Evolutionary conservation across 2,797 vertebrate species (phyloP).

Genomic region (Philypnodon macrostomus): DNA sequence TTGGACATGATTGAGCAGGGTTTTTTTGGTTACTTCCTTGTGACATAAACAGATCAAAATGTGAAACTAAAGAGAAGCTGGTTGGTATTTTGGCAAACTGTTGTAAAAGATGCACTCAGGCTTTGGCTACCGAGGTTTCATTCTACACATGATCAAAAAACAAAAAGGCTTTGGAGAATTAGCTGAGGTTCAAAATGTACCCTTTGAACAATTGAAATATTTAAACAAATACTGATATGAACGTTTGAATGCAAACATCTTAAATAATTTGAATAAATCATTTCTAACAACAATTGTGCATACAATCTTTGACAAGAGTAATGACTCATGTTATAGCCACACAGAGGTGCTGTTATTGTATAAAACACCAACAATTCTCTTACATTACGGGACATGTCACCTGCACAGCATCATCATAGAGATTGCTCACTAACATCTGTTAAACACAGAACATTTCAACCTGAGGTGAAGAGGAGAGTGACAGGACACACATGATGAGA

Average conservation of each 20-base stretch:
- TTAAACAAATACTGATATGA: constrained; percentile 72
- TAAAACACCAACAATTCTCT: constrained; percentile 49
- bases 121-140: constrained; percentile 33
- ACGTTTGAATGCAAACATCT: constrained; percentile 66
- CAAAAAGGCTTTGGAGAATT: constrained; percentile 74
- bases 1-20: constrained; percentile 1
- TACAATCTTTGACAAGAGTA: constrained; percentile 69
- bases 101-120: constrained; percentile 26
- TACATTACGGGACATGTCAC: constrained; percentile 50
- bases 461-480: constrained; percentile 64
- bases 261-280: constrained; percentile 84
- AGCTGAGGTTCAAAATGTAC: constrained; percentile 72
- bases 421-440: constrained; percentile 53
- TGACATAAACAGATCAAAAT: not conserved
- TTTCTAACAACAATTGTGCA: constrained; percentile 69
- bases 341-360: constrained; percentile 50
- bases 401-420: constrained; percentile 63
- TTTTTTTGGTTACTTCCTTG: constrained; percentile 1
- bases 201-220: constrained; percentile 47
- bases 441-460: constrained; percentile 62
- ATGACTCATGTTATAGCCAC: constrained; percentile 40
- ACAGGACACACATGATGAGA: not conserved
- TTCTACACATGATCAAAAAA: constrained; percentile 42
- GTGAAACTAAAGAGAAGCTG: constrained; percentile 13
- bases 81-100: constrained; percentile 33